Conservation (phyloP, 2,797 vertebrate species). For the Microctenopoma steveboyesi region DNA sequence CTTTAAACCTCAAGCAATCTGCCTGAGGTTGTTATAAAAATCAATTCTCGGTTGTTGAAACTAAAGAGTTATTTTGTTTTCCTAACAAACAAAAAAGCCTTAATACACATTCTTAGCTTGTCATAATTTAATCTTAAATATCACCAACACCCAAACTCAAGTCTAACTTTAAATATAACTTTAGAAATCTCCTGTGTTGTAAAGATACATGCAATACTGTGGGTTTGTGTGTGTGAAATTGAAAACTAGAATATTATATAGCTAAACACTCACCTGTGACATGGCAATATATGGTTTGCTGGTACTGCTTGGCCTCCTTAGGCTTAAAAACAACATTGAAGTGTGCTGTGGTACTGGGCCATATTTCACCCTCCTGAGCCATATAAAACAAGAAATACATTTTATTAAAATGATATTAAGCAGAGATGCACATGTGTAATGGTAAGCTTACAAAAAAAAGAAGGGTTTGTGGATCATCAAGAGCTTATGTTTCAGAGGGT, state of each 20-base stretch:
- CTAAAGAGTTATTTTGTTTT: slow-evolving; percentile 2
- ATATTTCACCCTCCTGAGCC: slow-evolving; percentile 87
- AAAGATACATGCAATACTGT: neutral
- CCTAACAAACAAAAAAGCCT: slow-evolving; percentile 4
- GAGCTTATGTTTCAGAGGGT: neutral
- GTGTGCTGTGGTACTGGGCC: slow-evolving; percentile 82
- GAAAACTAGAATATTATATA: neutral
- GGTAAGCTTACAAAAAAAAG: neutral
- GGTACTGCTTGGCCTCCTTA: slow-evolving; percentile 82
- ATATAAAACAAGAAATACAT: slow-evolving; percentile 15
- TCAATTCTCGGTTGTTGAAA: slow-evolving; percentile 26
- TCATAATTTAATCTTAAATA: neutral
- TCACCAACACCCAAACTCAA: neutral
- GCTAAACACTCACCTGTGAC: slow-evolving; percentile 83
- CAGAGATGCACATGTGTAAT: neutral
- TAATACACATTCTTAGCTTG: neutral
- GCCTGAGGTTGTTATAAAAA: slow-evolving; percentile 32
- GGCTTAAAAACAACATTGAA: slow-evolving; percentile 88
- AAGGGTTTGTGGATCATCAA: neutral
- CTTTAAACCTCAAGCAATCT: neutral
- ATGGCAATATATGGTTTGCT: slow-evolving; percentile 86
- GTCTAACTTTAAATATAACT: neutral
- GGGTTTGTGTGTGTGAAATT: neutral
- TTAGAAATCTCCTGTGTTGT: neutral
- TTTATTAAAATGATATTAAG: neutral